A percentile compares a stretch with the other conserved stretches of the same genome.
These are phyloP conservation scores for Paramormyrops kingsleyae DNA, from an alignment of 2,113 vertebrate genomes.

Conservation along the genomic window DNA sequence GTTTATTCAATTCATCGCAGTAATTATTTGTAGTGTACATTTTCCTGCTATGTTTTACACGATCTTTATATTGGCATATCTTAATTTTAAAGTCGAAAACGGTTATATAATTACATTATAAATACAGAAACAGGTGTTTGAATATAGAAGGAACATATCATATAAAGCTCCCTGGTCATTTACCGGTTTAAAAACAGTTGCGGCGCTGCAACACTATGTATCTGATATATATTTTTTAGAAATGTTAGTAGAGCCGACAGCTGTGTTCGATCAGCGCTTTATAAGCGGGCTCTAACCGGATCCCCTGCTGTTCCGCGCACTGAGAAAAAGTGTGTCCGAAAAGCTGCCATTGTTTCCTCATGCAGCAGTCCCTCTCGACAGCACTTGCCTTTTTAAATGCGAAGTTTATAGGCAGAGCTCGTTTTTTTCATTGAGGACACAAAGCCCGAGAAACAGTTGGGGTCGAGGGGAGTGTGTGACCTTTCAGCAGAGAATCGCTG, in stretches of 20 bases:
- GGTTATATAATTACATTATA: neutral
- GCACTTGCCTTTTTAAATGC: conserved; percentile 73
- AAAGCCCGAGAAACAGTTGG: conserved; percentile 65
- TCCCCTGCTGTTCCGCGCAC: conserved; percentile 66
- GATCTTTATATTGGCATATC: neutral
- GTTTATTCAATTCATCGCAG: neutral
- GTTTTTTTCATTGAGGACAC: conserved; percentile 59
- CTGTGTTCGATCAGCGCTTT: conserved; percentile 61
- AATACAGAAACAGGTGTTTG: conserved; percentile 16
- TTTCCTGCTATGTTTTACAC: neutral
- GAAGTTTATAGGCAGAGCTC: conserved; percentile 72
- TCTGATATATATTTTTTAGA: conserved; percentile 49
- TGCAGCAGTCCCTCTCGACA: conserved; percentile 56
- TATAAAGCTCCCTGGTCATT: conserved; percentile 15
- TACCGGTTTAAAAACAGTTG: neutral
- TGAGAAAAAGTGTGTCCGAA: conserved; percentile 74
- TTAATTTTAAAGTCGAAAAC: neutral
- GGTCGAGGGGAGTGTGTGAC: conserved; percentile 76
- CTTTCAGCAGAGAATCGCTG: conserved; percentile 61
- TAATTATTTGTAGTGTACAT: neutral
- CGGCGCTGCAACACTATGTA: neutral
- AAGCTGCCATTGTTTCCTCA: conserved; percentile 68
- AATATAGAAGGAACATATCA: neutral
- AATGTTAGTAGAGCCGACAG: conserved; percentile 60
- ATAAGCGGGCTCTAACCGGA: conserved; percentile 62